These are phyloP conservation scores for Clarias laeviceps DNA, from an alignment of 2,797 vertebrate genomes.

Conservation along the genomic window DNA sequence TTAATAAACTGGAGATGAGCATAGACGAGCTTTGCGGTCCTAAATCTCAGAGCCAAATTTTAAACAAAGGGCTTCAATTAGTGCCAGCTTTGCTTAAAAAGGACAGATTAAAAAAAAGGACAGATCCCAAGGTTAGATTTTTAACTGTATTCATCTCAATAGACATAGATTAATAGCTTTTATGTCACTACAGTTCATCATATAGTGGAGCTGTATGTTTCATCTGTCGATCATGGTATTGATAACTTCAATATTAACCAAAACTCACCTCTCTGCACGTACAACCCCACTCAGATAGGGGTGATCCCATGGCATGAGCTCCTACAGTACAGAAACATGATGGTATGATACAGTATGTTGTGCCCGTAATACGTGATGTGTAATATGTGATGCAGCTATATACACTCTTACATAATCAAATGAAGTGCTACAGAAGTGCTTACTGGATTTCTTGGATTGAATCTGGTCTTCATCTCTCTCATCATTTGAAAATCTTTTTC, in stretches of 20 bases:
- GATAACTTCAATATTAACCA: not conserved
- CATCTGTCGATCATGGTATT: not conserved
- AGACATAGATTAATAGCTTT: constrained; percentile 1
- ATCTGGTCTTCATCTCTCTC: constrained; percentile 86
- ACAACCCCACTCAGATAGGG: constrained; percentile 90
- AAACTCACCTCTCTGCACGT: constrained; percentile 89
- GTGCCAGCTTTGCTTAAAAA: not conserved
- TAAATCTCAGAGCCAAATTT: constrained; percentile 19
- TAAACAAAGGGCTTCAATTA: constrained; percentile 25
- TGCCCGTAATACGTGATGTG: not conserved
- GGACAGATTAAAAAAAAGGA: not conserved
- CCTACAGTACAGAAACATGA: constrained; percentile 68
- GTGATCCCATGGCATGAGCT: constrained; percentile 97
- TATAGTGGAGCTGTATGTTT: not conserved
- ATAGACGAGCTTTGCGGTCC: not conserved
- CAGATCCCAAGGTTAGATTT: not conserved
- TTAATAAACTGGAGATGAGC: constrained; percentile 49
- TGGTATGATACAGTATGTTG: not conserved
- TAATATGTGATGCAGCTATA: not conserved
- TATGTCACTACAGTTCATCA: not conserved
- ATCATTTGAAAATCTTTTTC: constrained; percentile 92
- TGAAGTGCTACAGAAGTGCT: constrained; percentile 59
- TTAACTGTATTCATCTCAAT: not conserved
- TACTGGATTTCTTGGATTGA: constrained; percentile 87
- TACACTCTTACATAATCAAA: not conserved